phyloP scores from a whole-genome alignment of 1,140 invertebrate species.

The Trinorchestia longiramus region DNA sequence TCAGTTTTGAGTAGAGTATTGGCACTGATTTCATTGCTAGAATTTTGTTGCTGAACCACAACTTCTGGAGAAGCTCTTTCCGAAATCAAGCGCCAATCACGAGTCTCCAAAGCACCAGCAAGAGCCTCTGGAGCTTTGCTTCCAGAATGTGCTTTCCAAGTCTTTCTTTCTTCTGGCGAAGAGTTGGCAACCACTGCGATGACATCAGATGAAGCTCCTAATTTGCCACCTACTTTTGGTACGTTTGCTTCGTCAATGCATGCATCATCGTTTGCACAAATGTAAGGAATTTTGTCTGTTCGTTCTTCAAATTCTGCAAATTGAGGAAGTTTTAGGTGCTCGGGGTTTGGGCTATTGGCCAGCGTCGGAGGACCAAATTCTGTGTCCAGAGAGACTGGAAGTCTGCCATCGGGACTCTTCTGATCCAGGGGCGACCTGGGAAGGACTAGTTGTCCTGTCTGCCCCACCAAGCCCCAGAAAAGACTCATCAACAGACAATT shows the following conservation, averaged over 20 bases:
- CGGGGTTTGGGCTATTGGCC: neutral
- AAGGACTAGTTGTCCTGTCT: neutral
- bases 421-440: neutral
- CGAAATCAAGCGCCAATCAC: neutral
- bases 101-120: neutral
- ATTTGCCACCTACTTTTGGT: neutral
- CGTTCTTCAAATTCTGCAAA: neutral
- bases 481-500: constrained; percentile 40
- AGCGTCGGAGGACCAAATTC: neutral
- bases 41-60: neutral
- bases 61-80: neutral
- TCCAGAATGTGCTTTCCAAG: neutral
- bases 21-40: neutral
- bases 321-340: neutral
- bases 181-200: neutral
- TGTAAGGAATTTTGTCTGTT: neutral
- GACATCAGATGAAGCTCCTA: neutral
- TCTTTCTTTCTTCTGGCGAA: neutral
- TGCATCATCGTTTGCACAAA: neutral
- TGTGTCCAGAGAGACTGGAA: neutral
- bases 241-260: neutral
- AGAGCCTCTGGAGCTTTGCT: neutral
- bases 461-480: neutral
- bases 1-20: neutral
- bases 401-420: neutral